Evolutionary conservation across 2,888 invertebrate genomes (phyloP).

Genomic region (Chironomus tentans): DNA sequence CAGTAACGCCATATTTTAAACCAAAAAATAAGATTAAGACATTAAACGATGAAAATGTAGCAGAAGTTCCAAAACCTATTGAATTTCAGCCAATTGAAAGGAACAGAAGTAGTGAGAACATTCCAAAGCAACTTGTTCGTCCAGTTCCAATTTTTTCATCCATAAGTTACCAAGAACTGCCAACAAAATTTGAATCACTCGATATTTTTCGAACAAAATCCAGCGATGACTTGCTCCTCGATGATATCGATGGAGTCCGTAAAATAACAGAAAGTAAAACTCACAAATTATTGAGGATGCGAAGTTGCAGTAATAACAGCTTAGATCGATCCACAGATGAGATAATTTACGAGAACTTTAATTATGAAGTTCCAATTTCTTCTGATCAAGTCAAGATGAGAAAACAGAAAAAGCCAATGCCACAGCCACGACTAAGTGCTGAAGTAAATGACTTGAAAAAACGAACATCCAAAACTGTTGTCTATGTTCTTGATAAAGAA

Average conservation of each 20-base stretch:
- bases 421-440: slow-evolving; percentile 37
- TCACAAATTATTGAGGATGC: slow-evolving; percentile 28
- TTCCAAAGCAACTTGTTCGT: slow-evolving; percentile 17
- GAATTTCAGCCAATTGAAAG: slow-evolving; percentile 27
- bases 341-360: slow-evolving; percentile 25
- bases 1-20: slow-evolving; percentile 18
- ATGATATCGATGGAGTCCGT: slow-evolving; percentile 30
- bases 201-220: slow-evolving; percentile 31
- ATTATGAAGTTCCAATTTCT: slow-evolving; percentile 2
- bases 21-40: slow-evolving; percentile 2
- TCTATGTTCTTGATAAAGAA: slow-evolving; percentile 29
- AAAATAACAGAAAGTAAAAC: slow-evolving; percentile 29
- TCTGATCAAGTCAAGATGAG: not conserved
- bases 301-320: slow-evolving; percentile 28
- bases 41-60: not conserved
- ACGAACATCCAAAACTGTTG: slow-evolving; percentile 27
- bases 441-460: slow-evolving; percentile 30
- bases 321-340: slow-evolving; percentile 5
- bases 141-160: slow-evolving; percentile 28
- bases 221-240: slow-evolving; percentile 32
- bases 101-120: slow-evolving; percentile 28
- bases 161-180: slow-evolving; percentile 29
- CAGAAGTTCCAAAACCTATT: not conserved
- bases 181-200: slow-evolving; percentile 4
- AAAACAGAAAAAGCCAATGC: slow-evolving; percentile 32